Conservation (phyloP, 2,888 invertebrate species). For the Tetheella fluctuosa region DNA sequence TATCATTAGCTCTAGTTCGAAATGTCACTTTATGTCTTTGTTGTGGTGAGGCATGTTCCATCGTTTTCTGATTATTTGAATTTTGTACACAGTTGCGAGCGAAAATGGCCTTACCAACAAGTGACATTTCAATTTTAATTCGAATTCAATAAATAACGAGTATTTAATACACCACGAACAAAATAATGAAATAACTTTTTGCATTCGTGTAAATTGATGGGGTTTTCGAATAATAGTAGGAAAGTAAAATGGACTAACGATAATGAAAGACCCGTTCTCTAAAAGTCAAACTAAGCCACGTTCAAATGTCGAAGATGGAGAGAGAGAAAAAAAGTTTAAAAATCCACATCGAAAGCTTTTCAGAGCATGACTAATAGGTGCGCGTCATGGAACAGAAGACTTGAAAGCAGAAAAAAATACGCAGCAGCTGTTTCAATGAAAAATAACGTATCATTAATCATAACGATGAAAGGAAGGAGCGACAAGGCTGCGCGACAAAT, state of each 20-base stretch:
- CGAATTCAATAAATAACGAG: neutral
- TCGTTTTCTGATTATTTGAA: neutral
- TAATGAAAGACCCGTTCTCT: slow-evolving; percentile 35
- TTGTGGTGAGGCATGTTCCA: neutral
- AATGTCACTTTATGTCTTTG: no score
- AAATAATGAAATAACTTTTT: neutral
- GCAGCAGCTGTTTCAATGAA: slow-evolving; percentile 79
- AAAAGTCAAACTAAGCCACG: slow-evolving; percentile 43
- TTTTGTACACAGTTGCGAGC: neutral
- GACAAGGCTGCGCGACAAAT: slow-evolving; percentile 74
- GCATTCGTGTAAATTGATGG: neutral
- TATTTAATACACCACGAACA: neutral
- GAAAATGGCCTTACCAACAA: neutral
- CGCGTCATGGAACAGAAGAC: slow-evolving; percentile 73
- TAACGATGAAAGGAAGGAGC: slow-evolving; percentile 74
- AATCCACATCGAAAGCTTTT: slow-evolving; percentile 67
- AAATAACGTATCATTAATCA: slow-evolving; percentile 81
- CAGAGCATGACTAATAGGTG: slow-evolving; percentile 76
- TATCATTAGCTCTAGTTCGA: no score
- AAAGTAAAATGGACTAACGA: slow-evolving; percentile 10
- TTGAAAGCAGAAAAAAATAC: slow-evolving; percentile 75
- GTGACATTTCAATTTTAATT: no score
- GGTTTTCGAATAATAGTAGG: neutral
- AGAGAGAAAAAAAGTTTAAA: slow-evolving; percentile 53
- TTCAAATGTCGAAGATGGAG: slow-evolving; percentile 51